Evolutionary conservation across 2,888 invertebrate species (phyloP).

Genomic region (Minunthozetes semirufus): DNA sequence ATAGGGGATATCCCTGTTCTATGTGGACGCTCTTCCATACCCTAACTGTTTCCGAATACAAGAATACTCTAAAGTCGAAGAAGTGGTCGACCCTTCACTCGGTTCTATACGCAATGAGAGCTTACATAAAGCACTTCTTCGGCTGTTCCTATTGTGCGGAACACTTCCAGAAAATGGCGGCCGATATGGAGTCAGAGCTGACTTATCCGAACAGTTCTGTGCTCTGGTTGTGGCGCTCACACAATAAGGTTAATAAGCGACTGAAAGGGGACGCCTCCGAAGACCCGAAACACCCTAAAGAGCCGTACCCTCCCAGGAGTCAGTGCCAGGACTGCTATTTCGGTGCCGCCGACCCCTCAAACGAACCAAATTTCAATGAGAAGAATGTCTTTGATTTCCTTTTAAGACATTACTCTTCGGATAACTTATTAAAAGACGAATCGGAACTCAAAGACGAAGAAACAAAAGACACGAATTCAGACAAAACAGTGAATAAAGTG

Average conservation of each 20-base stretch:
- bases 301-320: conserved; percentile 68
- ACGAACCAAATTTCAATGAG: conserved; percentile 55
- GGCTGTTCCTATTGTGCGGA: conserved; percentile 82
- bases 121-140: conserved; percentile 84
- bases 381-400: conserved; percentile 60
- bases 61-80: conserved; percentile 46
- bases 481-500: background rate
- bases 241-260: conserved; percentile 60
- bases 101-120: conserved; percentile 73
- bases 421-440: conserved; percentile 40
- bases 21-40: conserved; percentile 92
- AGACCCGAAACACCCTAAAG: conserved; percentile 81
- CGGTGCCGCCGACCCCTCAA: background rate
- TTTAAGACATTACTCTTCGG: conserved; percentile 53
- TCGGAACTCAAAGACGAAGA: conserved; percentile 18
- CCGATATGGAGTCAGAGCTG: conserved; percentile 62
- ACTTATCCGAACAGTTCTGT: conserved; percentile 65
- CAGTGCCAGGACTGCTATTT: conserved; percentile 62
- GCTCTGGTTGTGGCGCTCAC: conserved; percentile 50
- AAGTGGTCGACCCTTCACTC: conserved; percentile 53
- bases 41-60: conserved; percentile 68
- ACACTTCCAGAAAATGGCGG: conserved; percentile 82
- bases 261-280: conserved; percentile 77
- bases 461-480: background rate
- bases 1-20: conserved; percentile 85